Evolutionary conservation across 2,797 vertebrate species (phyloP).

Genomic region (Sebastes taczanowskii): DNA sequence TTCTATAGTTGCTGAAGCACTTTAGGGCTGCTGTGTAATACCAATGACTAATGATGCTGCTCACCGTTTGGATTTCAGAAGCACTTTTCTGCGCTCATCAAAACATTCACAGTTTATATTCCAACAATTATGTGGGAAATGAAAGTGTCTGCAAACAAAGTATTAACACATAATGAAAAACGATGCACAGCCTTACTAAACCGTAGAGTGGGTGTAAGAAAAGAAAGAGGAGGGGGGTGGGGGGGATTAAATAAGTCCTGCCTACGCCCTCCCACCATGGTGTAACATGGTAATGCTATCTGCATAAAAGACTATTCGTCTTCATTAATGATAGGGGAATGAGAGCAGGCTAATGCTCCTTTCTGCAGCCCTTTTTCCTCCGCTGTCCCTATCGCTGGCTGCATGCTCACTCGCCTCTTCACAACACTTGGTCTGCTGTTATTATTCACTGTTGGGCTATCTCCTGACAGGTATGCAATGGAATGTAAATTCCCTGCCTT

Average conservation of each 20-base stretch:
- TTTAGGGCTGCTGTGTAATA: conserved; percentile 34
- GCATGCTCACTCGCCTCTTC: conserved; percentile 38
- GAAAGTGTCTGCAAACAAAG: conserved; percentile 60
- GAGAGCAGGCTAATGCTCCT: conserved; percentile 44
- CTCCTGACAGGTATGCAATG: conserved; percentile 76
- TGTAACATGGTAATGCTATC: conserved; percentile 53
- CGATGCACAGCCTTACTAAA: conserved; percentile 36
- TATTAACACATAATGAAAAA: conserved; percentile 52
- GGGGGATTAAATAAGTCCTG: conserved; percentile 17
- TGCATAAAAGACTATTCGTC: conserved; percentile 67
- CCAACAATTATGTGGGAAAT: conserved; percentile 49
- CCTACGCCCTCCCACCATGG: conserved; percentile 22
- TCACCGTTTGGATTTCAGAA: conserved; percentile 25
- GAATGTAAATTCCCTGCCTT: conserved; percentile 79
- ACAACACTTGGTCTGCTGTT: conserved; percentile 51
- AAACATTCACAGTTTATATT: conserved; percentile 49
- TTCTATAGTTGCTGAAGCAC: conserved; percentile 21
- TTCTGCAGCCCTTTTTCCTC: conserved; percentile 32
- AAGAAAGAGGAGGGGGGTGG: neutral
- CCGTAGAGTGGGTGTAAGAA: conserved; percentile 21
- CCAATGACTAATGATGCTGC: conserved; percentile 55
- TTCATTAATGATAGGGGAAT: conserved; percentile 65
- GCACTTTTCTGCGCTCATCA: conserved; percentile 19
- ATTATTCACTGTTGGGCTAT: conserved; percentile 74
- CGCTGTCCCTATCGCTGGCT: conserved; percentile 41